Percentiles rank a stretch among this genome's conserved stretches.
Conservation (phyloP, 2,888 invertebrate species). For the Byasa hedistus region DNA sequence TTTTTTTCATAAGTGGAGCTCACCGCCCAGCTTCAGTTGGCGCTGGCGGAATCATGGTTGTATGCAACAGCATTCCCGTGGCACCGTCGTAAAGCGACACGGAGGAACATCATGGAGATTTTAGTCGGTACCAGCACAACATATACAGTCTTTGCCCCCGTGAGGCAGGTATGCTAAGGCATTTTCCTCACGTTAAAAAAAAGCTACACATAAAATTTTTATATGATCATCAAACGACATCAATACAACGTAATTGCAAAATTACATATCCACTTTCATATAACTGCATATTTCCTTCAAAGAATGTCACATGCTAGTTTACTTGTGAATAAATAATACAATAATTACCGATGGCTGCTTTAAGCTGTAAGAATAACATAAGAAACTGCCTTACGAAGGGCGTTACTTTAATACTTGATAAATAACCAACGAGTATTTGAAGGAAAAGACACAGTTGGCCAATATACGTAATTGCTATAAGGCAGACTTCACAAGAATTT, state of each 20-base stretch:
- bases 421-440: slow-evolving; percentile 13
- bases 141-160: too few species aligned
- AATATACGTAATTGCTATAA: not conserved
- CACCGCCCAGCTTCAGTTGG: too few species aligned
- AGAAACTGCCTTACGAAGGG: slow-evolving; percentile 12
- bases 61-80: too few species aligned
- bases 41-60: too few species aligned
- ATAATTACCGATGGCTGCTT: not conserved
- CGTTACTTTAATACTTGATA: slow-evolving; percentile 1
- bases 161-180: too few species aligned
- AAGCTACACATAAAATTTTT: too few species aligned
- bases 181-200: too few species aligned
- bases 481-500: not conserved
- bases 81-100: too few species aligned
- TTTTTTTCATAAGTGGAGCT: too few species aligned
- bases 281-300: slow-evolving; percentile 1
- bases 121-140: too few species aligned
- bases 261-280: slow-evolving; percentile 3
- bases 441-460: not conserved
- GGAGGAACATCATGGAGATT: too few species aligned
- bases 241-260: not conserved
- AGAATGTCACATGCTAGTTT: not conserved
- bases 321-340: slow-evolving; percentile 10
- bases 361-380: slow-evolving; percentile 1
- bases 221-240: too few species aligned